These are phyloP conservation scores for Acanthis flammea DNA, from an alignment of 2,797 vertebrate genomes.

Conservation along the genomic window DNA sequence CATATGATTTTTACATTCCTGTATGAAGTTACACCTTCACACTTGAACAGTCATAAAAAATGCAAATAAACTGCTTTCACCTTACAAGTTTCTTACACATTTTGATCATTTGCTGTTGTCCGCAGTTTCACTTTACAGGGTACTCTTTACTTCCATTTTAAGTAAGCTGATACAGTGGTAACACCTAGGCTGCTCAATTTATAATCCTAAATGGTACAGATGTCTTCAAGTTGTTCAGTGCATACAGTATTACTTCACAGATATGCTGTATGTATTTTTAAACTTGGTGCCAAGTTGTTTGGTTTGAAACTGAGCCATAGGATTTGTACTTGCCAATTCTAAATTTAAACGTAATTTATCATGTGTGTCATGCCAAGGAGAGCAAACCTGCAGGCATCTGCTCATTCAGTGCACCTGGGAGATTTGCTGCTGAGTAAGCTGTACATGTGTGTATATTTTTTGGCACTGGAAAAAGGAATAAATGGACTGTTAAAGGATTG, in stretches of 20 bases:
- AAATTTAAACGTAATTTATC: slow-evolving; percentile 51
- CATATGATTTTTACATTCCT: background rate
- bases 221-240: slow-evolving; percentile 8
- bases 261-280: slow-evolving; percentile 12
- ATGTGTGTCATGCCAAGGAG: background rate
- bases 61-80: background rate
- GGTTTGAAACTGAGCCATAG: slow-evolving; percentile 38
- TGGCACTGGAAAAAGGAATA: slow-evolving; percentile 56
- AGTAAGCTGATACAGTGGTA: background rate
- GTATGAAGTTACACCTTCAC: background rate
- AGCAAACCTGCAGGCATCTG: slow-evolving; percentile 31
- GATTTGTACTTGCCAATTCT: slow-evolving; percentile 48
- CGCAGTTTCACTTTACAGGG: background rate
- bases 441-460: background rate
- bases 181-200: background rate
- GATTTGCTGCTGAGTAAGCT: slow-evolving; percentile 13
- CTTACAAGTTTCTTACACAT: background rate
- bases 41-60: background rate
- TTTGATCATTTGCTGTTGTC: background rate
- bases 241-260: slow-evolving; percentile 31
- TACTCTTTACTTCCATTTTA: background rate
- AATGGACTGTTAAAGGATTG: slow-evolving; percentile 21
- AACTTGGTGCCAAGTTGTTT: slow-evolving; percentile 46
- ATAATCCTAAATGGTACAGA: background rate
- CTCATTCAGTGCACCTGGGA: slow-evolving; percentile 19